These are phyloP conservation scores for Neodon shergylaensis DNA, from an alignment of 2,113 vertebrate genomes.

Conservation along the genomic window DNA sequence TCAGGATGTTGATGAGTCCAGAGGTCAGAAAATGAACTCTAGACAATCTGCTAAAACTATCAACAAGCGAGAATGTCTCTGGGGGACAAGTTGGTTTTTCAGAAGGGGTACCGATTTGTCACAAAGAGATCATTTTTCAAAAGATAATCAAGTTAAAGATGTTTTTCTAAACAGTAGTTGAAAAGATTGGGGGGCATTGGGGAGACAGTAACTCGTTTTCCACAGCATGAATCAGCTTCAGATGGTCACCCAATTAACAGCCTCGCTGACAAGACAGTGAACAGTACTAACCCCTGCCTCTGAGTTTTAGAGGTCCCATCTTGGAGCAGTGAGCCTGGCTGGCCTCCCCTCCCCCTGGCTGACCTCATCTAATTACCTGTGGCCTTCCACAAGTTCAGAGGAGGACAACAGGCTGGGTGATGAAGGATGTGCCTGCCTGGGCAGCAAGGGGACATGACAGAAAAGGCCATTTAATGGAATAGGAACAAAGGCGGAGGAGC, in stretches of 20 bases:
- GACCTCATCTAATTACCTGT: slow-evolving; percentile 70
- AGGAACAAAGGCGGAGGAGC: slow-evolving; percentile 44
- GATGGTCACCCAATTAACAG: slow-evolving; percentile 48
- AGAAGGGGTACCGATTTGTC: slow-evolving; percentile 32
- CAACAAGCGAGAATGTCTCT: neutral
- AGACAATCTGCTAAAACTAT: neutral
- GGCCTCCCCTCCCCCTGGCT: neutral
- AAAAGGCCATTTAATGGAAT: slow-evolving; percentile 55
- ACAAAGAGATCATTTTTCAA: slow-evolving; percentile 67
- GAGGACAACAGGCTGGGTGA: slow-evolving; percentile 67
- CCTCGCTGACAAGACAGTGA: slow-evolving; percentile 42
- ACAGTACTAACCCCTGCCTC: neutral
- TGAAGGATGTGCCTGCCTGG: slow-evolving; percentile 62
- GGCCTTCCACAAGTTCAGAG: slow-evolving; percentile 70
- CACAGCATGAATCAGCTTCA: slow-evolving; percentile 52
- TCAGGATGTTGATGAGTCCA: neutral
- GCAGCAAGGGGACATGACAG: neutral
- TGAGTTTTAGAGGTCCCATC: slow-evolving; percentile 45
- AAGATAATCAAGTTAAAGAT: slow-evolving; percentile 57
- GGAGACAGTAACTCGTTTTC: slow-evolving; percentile 50
- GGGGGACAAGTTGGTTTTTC: neutral
- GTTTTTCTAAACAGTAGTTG: slow-evolving; percentile 57
- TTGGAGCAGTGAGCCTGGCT: neutral
- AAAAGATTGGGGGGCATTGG: neutral
- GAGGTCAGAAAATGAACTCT: neutral